These are phyloP conservation scores for Smittia sp. DNA, from an alignment of 2,888 invertebrate genomes.

Conservation along the genomic window DNA sequence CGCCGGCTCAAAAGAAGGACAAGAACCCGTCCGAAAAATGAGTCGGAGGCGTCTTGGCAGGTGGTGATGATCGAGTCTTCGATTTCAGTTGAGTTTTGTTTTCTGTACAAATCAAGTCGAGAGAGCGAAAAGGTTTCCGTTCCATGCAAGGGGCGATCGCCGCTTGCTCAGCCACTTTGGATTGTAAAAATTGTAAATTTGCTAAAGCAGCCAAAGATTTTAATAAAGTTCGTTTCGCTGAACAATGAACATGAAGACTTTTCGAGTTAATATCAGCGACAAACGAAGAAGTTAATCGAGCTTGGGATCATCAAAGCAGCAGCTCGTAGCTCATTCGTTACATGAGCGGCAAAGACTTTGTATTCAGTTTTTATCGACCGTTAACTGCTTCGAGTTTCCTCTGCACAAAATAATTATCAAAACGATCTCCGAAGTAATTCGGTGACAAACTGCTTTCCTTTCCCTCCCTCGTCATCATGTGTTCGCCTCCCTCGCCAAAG, in stretches of 20 bases:
- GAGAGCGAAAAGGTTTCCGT: slow-evolving; percentile 31
- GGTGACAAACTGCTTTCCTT: not conserved
- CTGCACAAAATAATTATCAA: not conserved
- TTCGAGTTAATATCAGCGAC: not conserved
- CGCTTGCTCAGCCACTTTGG: too few relatives aligned
- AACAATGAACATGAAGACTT: not conserved
- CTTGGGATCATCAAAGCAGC: not conserved
- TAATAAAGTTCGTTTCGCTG: slow-evolving; percentile 1
- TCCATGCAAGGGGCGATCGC: not conserved
- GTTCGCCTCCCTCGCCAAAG: not conserved
- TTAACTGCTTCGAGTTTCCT: too few relatives aligned
- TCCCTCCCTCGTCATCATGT: not conserved
- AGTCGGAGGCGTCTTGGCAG: not conserved
- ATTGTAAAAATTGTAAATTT: slow-evolving; percentile 21
- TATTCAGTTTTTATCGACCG: too few relatives aligned
- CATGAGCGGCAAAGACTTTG: not conserved
- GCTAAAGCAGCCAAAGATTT: not conserved
- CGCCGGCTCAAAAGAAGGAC: slow-evolving; percentile 42
- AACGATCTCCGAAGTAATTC: not conserved
- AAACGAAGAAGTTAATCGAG: not conserved
- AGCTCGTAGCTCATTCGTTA: not conserved
- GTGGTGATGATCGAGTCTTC: slow-evolving; percentile 29
- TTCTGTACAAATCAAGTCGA: slow-evolving; percentile 7
- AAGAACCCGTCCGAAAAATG: not conserved
- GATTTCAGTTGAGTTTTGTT: slow-evolving; percentile 12